Evolutionary conservation across 2,888 invertebrate species (phyloP), one percentile per base, ranked within the genome.

Genomic region (Cepaea hortensis): DNA sequence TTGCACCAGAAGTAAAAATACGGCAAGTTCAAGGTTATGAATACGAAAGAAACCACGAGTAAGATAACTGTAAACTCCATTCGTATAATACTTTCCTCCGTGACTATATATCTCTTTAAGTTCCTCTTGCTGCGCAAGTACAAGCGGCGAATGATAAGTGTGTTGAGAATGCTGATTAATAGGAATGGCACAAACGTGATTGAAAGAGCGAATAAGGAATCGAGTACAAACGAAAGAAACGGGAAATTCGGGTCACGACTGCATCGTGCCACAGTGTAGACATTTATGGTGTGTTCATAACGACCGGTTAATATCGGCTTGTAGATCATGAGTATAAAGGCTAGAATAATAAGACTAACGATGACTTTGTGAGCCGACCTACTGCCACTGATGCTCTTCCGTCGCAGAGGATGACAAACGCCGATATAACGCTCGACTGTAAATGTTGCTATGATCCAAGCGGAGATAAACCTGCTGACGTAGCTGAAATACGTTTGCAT

Each of bases 401-500:
- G 88, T 70, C 89, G 88, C 48, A 94, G 89, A 15, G 94, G 94
- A 90, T 92, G 91, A 81, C 93, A 93, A 7, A 94, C 92, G 4
- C 93, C 94, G 73, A 94, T 92, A 88, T 91, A 94, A 15, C 94
- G 86, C 85, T 94, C 94, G 61, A 92, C 90, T 0, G 93, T 93
- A 87, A 93, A 93, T 18, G 92, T 90, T 3, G 93, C 93, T n/a
- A 94, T 90, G 65, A 94, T 85, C 93, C 93, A 94, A 20, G 93
- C 92, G 0, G 94, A 94, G 70, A 93, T 86, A 73, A 94, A 92
- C 2, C 94, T 89, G 72, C 91, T 91, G 20, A 91, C 88, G 88
- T 94, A 94, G 55, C 96, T 96, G 18, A 96, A 92, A 93, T 97
- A 98, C 20, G 84, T 82, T 9, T 80, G 62, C 35, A 84, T 62